Percentiles rank a stretch among this genome's conserved stretches.
These are phyloP conservation scores for Motacilla tschutschensis DNA, from an alignment of 2,113 vertebrate genomes.

Conservation along the genomic window DNA sequence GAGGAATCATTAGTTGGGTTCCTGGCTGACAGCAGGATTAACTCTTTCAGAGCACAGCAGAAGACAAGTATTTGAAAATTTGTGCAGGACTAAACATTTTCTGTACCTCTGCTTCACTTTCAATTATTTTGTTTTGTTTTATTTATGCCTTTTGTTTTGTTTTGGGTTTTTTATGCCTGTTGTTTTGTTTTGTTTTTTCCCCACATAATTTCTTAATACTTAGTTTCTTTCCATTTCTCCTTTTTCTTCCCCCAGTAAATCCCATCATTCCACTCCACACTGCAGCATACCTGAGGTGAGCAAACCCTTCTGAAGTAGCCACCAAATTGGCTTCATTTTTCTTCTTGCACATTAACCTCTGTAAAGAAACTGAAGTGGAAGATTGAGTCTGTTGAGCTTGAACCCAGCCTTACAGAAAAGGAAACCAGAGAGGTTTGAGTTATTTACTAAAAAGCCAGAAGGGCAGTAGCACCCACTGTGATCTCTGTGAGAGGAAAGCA, in stretches of 20 bases:
- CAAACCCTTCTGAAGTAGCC: neutral
- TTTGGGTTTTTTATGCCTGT: no score
- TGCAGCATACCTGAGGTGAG: neutral
- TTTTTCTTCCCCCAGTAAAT: neutral
- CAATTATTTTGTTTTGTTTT: neutral
- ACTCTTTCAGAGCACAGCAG: neutral
- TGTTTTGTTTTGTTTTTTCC: rapidly evolving
- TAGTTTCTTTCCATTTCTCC: neutral
- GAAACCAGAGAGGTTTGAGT: neutral
- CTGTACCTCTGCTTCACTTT: neutral
- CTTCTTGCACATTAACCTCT: neutral
- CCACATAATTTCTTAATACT: neutral
- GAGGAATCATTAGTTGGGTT: neutral
- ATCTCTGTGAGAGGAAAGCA: neutral
- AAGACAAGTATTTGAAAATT: neutral
- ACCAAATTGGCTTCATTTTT: neutral
- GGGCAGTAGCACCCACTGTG: neutral
- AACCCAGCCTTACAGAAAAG: neutral
- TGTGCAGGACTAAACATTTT: neutral
- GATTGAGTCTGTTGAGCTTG: neutral
- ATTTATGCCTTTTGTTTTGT: neutral
- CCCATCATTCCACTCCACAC: neutral
- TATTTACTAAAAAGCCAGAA: neutral
- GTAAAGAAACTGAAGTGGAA: neutral
- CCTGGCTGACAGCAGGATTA: neutral